Percentiles rank a stretch among this genome's conserved stretches.
phyloP scores from a whole-genome alignment of 2,113 vertebrate genomes.

The Nestor notabilis region DNA sequence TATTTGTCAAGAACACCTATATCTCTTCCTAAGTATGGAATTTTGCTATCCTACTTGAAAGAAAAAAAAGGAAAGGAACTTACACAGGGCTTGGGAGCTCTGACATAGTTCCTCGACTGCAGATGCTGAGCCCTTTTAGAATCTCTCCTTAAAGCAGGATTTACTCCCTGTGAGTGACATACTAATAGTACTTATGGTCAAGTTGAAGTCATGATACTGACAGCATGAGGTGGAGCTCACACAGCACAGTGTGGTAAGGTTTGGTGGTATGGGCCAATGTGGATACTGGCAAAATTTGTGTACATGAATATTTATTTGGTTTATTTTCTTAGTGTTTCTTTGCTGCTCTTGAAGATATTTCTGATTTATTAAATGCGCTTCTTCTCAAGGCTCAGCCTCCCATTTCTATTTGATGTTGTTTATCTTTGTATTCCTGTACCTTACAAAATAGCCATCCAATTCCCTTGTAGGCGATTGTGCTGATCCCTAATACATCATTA shows the following conservation, averaged over 20 bases:
- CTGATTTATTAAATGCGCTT: neutral
- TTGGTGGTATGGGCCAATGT: accelerated
- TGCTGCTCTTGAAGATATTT: neutral
- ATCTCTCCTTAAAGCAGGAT: neutral
- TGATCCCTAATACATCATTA: neutral
- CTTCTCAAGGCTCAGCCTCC: neutral
- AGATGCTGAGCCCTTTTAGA: neutral
- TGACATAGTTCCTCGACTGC: neutral
- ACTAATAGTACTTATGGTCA: neutral
- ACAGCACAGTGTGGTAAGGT: neutral
- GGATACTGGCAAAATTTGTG: accelerated
- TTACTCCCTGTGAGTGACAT: neutral
- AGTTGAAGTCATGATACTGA: neutral
- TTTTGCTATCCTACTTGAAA: neutral
- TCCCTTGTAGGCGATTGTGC: neutral
- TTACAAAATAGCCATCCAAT: neutral
- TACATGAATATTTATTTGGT: accelerated
- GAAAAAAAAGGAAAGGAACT: neutral
- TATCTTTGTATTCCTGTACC: neutral
- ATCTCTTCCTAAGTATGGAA: neutral
- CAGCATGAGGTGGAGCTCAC: neutral
- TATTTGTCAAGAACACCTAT: neutral
- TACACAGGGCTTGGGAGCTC: neutral
- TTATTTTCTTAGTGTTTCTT: neutral
- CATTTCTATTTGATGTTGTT: neutral